Percentiles rank a stretch among this genome's conserved stretches.
phyloP scores from a whole-genome alignment of 2,797 vertebrate species.

The Enteromius thamalakanensis region DNA sequence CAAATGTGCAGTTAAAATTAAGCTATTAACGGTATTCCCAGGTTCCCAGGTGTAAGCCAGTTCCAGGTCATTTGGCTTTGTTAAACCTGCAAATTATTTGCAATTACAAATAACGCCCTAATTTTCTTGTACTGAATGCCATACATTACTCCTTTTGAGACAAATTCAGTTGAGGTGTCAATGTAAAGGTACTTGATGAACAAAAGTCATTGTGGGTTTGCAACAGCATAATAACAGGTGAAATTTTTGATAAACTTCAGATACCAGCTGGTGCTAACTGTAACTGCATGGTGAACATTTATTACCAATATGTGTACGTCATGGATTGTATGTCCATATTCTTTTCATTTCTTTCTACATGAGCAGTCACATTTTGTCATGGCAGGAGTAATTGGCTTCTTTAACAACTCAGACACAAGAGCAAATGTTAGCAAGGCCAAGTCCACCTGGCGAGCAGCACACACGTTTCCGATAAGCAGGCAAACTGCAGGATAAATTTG shows the following conservation, averaged over 20 bases:
- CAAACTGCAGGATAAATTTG: conserved; percentile 42
- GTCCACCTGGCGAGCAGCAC: conserved; percentile 32
- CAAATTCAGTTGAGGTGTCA: neutral
- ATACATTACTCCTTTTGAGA: neutral
- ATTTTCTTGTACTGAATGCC: neutral
- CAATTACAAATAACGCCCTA: neutral
- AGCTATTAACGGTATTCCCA: neutral
- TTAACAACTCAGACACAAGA: conserved; percentile 25
- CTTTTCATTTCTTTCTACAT: neutral
- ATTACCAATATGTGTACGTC: neutral
- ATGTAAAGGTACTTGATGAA: neutral
- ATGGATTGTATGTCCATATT: neutral
- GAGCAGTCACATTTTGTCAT: neutral
- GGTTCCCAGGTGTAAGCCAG: neutral
- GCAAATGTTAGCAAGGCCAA: conserved; percentile 41
- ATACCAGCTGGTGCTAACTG: neutral
- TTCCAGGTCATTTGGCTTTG: neutral
- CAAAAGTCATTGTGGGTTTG: neutral
- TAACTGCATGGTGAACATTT: neutral
- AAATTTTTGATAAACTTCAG: too few species aligned
- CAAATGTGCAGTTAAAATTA: neutral
- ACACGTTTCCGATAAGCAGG: conserved; percentile 26
- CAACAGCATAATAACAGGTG: neutral
- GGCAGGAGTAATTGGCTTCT: conserved; percentile 27
- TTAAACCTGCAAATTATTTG: neutral